Evolutionary conservation across 2,113 vertebrate species (phyloP).

Genomic region (Ibidorhyncha struthersii): DNA sequence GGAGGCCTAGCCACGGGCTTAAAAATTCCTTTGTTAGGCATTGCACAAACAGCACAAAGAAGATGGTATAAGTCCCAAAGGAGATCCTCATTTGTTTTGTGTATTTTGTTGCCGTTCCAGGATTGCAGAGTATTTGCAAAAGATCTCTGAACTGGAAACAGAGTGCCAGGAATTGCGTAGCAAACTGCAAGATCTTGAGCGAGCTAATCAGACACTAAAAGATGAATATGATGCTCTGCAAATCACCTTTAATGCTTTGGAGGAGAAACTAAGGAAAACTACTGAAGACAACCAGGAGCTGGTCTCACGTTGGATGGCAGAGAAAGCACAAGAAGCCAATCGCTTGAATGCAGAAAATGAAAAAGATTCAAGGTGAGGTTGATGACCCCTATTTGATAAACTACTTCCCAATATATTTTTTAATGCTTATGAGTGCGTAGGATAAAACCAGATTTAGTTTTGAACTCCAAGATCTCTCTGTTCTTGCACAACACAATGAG

Average conservation of each 20-base stretch:
- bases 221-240: slow-evolving; percentile 98
- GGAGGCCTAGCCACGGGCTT: not conserved
- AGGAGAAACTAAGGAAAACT: slow-evolving; percentile 94
- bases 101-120: slow-evolving; percentile 65
- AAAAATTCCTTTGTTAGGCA: not conserved
- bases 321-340: slow-evolving; percentile 98
- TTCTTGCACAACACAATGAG: not conserved
- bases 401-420: not conserved
- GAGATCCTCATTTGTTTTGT: not conserved
- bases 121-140: slow-evolving; percentile 89
- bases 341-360: slow-evolving; percentile 96
- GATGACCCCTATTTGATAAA: not conserved
- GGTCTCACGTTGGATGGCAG: slow-evolving; percentile 97
- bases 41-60: not conserved
- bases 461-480: not conserved
- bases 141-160: slow-evolving; percentile 83
- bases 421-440: not conserved
- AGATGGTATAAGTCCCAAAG: not conserved
- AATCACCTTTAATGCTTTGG: slow-evolving; percentile 95
- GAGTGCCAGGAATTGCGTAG: slow-evolving; percentile 88
- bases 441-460: not conserved
- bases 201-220: slow-evolving; percentile 94
- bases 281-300: slow-evolving; percentile 97
- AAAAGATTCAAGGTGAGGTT: slow-evolving; percentile 88
- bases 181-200: slow-evolving; percentile 89